A percentile compares a stretch with the other conserved stretches of the same genome.
phyloP scores from a whole-genome alignment of 2,888 invertebrate species.

The Drosophila robusta region DNA sequence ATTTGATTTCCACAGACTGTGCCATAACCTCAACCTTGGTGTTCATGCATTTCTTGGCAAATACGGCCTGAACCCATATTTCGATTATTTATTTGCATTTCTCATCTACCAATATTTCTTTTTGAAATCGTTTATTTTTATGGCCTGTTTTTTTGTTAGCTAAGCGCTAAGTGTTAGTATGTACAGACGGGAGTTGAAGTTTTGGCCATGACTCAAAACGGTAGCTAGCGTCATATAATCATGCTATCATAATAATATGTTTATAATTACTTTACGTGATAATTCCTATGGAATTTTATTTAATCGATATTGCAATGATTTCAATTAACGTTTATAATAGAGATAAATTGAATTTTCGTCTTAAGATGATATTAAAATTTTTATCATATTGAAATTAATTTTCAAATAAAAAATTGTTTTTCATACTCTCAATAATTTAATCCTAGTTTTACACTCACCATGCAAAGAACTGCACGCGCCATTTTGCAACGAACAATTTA shows the following conservation, averaged over 20 bases:
- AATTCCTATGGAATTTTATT: slow-evolving; percentile 17
- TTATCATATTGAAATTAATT: neutral
- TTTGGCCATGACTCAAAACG: slow-evolving; percentile 42
- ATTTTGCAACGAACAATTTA: slow-evolving; percentile 78
- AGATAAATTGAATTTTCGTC: slow-evolving; percentile 7
- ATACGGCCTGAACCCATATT: slow-evolving; percentile 48
- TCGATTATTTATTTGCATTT: slow-evolving; percentile 56
- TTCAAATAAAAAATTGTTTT: too few species aligned
- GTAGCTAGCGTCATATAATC: slow-evolving; percentile 27
- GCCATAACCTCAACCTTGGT: slow-evolving; percentile 41
- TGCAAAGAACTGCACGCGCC: slow-evolving; percentile 85
- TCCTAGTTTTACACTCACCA: slow-evolving; percentile 82
- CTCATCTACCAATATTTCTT: slow-evolving; percentile 44
- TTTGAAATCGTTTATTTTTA: slow-evolving; percentile 8
- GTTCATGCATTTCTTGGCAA: slow-evolving; percentile 37
- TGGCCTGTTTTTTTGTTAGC: slow-evolving; percentile 41
- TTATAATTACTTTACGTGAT: slow-evolving; percentile 17
- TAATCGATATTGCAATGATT: neutral
- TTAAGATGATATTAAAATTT: neutral
- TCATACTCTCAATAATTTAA: neutral
- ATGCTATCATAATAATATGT: slow-evolving; percentile 16
- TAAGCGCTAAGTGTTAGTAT: slow-evolving; percentile 56
- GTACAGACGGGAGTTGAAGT: slow-evolving; percentile 22
- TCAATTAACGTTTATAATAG: slow-evolving; percentile 10
- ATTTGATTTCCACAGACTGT: slow-evolving; percentile 7